Evolutionary conservation across 2,888 invertebrate genomes (phyloP).

Genomic region (Autographa gamma): DNA sequence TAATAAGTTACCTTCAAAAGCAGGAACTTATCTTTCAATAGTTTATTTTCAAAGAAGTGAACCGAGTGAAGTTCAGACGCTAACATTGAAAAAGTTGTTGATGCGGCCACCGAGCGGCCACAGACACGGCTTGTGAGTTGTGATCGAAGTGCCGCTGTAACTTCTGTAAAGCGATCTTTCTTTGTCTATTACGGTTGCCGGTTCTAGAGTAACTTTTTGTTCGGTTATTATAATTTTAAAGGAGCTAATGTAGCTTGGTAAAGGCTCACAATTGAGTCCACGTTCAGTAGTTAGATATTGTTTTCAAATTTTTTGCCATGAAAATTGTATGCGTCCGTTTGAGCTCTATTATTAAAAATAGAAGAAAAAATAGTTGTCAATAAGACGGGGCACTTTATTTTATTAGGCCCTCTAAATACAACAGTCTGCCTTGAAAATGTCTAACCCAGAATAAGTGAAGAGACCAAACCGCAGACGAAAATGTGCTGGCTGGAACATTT

Average conservation of each 20-base stretch:
- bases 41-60: slow-evolving; percentile 32
- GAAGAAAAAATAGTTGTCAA: neutral
- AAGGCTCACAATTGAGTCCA: too few species aligned
- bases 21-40: slow-evolving; percentile 33
- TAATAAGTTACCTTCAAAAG: slow-evolving; percentile 27
- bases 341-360: too few species aligned
- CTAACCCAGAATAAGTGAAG: neutral
- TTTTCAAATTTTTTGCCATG: too few species aligned
- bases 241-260: neutral
- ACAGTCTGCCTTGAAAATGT: neutral
- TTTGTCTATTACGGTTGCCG: slow-evolving; percentile 31
- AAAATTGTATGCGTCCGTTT: too few species aligned
- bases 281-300: too few species aligned
- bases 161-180: slow-evolving; percentile 39
- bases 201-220: slow-evolving; percentile 16
- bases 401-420: neutral
- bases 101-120: slow-evolving; percentile 16
- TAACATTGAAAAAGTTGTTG: slow-evolving; percentile 45
- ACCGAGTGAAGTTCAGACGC: slow-evolving; percentile 27
- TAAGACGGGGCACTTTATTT: neutral
- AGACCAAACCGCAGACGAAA: neutral
- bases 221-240: slow-evolving; percentile 12
- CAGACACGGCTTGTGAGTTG: slow-evolving; percentile 41
- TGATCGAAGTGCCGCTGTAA: slow-evolving; percentile 33
- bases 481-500: neutral